phyloP scores from a whole-genome alignment of 2,797 vertebrate species.

The Emydoidea blandingii region DNA sequence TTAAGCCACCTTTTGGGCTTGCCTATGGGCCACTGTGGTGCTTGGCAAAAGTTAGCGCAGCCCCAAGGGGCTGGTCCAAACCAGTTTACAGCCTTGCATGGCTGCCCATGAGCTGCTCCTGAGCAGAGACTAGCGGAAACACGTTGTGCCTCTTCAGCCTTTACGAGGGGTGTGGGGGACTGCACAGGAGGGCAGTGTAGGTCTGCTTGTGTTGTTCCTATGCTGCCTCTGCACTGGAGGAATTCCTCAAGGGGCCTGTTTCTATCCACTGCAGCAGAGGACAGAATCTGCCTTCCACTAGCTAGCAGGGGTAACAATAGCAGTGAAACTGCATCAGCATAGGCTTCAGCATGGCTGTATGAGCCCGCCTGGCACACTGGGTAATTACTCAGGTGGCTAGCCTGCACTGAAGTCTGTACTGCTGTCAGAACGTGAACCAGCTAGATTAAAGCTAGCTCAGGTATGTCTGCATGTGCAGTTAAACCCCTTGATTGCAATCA shows the following conservation, averaged over 20 bases:
- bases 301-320: background rate
- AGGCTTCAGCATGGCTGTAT: background rate
- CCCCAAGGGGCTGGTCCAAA: background rate
- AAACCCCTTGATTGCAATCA: background rate
- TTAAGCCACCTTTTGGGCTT: background rate
- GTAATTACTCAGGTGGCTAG: background rate
- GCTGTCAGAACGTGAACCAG: background rate
- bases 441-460: background rate
- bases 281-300: background rate
- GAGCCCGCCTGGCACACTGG: background rate
- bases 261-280: background rate
- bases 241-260: background rate
- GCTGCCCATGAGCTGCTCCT: background rate
- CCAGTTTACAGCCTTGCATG: background rate
- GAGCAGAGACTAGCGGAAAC: background rate
- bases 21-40: background rate
- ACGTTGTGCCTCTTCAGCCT: background rate
- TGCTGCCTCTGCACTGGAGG: background rate
- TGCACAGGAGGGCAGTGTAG: background rate
- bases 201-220: background rate
- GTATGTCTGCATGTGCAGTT: background rate
- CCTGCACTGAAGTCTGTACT: background rate
- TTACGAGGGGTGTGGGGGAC: background rate
- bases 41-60: background rate
- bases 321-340: background rate